These are phyloP conservation scores for Drosophila antonietae DNA, from an alignment of 2,888 invertebrate species.

Conservation along the genomic window DNA sequence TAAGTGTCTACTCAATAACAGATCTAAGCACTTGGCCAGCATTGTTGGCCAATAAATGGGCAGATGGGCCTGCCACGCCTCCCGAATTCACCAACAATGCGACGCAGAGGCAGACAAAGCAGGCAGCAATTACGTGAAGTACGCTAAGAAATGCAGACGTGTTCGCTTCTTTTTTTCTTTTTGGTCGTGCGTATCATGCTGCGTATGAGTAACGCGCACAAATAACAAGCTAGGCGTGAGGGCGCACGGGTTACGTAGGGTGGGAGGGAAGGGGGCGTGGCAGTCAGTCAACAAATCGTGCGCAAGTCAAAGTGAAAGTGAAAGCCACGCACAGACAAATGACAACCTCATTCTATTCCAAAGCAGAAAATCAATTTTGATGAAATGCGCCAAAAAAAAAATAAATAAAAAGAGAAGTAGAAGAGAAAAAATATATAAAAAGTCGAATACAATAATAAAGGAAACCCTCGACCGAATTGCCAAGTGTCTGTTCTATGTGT, in stretches of 20 bases:
- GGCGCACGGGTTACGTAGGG: too few relatives aligned
- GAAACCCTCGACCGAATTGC: conserved; percentile 14
- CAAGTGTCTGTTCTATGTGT: conserved; percentile 2
- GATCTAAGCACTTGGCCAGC: conserved; percentile 10
- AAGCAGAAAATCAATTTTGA: conserved; percentile 72
- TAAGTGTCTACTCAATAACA: background rate
- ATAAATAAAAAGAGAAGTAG: conserved; percentile 17
- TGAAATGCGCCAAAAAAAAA: conserved; percentile 54
- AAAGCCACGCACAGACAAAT: conserved; percentile 49
- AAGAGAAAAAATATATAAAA: conserved; percentile 18
- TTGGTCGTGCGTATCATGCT: conserved; percentile 24
- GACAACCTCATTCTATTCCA: conserved; percentile 52
- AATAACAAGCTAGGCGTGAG: conserved; percentile 4
- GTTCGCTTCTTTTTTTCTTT: conserved; percentile 18
- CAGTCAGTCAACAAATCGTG: conserved; percentile 45
- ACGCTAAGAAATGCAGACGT: conserved; percentile 64
- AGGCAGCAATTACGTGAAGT: conserved; percentile 51
- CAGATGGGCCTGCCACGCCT: background rate
- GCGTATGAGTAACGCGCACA: conserved; percentile 65
- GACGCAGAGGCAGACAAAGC: conserved; percentile 33
- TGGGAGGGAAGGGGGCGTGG: background rate
- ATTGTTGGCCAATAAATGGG: conserved; percentile 14
- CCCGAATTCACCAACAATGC: conserved; percentile 28
- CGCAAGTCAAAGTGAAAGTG: conserved; percentile 46
- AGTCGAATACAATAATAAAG: conserved; percentile 12